Evolutionary conservation across 1,140 invertebrate species (phyloP).

Genomic region (Diorhabda elongata): DNA sequence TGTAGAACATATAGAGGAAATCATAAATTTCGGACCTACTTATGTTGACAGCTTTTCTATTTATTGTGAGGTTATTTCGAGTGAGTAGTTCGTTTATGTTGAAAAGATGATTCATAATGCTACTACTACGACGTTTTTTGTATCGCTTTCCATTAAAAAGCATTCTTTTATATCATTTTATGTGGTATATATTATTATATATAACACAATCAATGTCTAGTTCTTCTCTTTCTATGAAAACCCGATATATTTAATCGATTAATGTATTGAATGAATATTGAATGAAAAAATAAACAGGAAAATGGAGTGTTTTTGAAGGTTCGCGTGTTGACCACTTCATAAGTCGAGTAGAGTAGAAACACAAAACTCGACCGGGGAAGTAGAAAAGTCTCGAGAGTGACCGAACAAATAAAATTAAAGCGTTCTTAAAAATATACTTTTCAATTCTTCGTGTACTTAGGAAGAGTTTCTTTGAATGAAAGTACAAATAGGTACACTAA

Average conservation of each 20-base stretch:
- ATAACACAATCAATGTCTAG: too few species aligned
- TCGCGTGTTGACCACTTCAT: constrained; percentile 31
- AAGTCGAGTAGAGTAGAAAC: constrained; percentile 32
- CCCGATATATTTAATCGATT: too few species aligned
- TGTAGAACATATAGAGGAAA: not conserved
- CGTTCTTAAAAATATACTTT: constrained; percentile 23
- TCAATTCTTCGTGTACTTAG: not conserved
- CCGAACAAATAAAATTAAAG: constrained; percentile 26
- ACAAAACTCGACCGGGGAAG: not conserved
- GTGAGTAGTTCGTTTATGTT: not conserved
- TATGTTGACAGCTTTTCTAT: not conserved
- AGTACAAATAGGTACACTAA: constrained; percentile 29
- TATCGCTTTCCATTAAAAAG: too few species aligned
- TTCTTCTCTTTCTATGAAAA: too few species aligned
- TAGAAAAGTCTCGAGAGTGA: constrained; percentile 11
- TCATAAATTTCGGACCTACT: not conserved
- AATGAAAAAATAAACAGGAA: not conserved
- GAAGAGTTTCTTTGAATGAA: constrained; percentile 20
- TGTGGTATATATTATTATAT: too few species aligned
- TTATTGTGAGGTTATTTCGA: not conserved
- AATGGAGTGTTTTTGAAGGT: constrained; percentile 12
- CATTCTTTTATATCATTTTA: too few species aligned
- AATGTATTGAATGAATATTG: not conserved
- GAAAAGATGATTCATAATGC: too few species aligned
- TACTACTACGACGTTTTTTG: too few species aligned